Base-by-base conservation (phyloP, 2,888 invertebrate species). In the Lasioglossum marginatum region DNA sequence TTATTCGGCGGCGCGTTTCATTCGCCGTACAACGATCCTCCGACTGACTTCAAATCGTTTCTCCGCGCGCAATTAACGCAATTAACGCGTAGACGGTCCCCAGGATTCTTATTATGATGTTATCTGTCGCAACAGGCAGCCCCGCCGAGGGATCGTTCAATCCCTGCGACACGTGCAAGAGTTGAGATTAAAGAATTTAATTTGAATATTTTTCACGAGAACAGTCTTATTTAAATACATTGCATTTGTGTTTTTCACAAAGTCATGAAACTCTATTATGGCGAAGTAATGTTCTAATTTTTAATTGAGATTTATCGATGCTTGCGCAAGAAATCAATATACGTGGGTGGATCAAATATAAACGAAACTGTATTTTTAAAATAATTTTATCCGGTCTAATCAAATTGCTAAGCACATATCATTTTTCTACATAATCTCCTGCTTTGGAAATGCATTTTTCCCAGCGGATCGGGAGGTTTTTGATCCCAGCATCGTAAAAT, bases 91-190 rank as follows among this genome's bases (percentile, higher is more conserved):
- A n/a, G 31, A 34, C 52, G 16, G 16, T 5, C 60, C 23, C 12
- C 45, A 1, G 34, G 81, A 79, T 76, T 78, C 76, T 60, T 76
- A 43, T 84, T 76, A 81, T 76, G 43, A 71, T 68, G 85, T 81
- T 73, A 85, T 85, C 66, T 71, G 60, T 72, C 45, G 72, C 16
- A 63, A 14, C 34, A 0, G 37, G 16, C 27, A 43, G n/a, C 2
- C 19, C 4, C 10, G 34, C 34, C 16, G 19, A 34, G 4, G 66
- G 10, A 3, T 66, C 2, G 23, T 34, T 23, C 10, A 34, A 66
- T 66, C 10, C 34, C 12, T 1, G 34, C 8, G 19, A 66, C 34
- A 34, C 23, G 31, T 14, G 63, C 31, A 63, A 31, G 1, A 19
- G 45, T 5, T 16, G 31, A 27, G 4, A 5, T 16, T 8, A 10